Base-by-base conservation (phyloP, 2,113 vertebrate genomes). In the Siphamia tubifer region DNA sequence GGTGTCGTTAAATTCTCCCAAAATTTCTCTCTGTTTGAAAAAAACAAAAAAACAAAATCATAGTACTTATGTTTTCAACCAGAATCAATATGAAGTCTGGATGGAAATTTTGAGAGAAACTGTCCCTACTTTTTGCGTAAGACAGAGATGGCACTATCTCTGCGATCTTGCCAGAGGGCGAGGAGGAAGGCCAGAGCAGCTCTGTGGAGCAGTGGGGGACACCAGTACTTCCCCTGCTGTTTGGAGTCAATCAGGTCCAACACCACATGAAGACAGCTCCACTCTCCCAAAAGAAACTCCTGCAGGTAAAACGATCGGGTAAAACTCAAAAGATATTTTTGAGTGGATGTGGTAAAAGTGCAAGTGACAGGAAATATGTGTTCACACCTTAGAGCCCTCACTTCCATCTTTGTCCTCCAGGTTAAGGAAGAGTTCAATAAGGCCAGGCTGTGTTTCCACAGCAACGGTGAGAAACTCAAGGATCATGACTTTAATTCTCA, bases 401-500 rank as follows among this genome's bases (percentile, higher is more conserved):
- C 55, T 92, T 30, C 94, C 91, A 7, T 99, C 94, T 73, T 95
- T 98, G 64, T 95, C 94, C 81, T 98, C 94, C 66, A 99, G 90
- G 60, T 98, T 98, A 34, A 99, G 94, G 74, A 99, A 99, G 0
- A 99, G 93, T 66, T 99, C 98, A 0, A 99, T 99, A 65, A 99
- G 97, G 13, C 98, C 98, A 0, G 98, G 98, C 10, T 99, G 98
- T 0, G 98, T 99, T 87, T 99, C 97, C 52, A 99, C 98, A 0
- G 98, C 97, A 0, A 99, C 96, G 0, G 98, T 98, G 57, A 99
- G 95, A 81, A 99, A 99, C 61, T 99, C 98, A 15, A 99, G 89
- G 40, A 98, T 98, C 94, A 98, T 98, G 74, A 98, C 96, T 74
- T 99, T 99, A 79, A 99, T 96, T 35, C 97, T 93, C 94, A 99